Base-by-base conservation (phyloP, 2,888 invertebrate species). In the Caenorhabditis zanzibari region DNA sequence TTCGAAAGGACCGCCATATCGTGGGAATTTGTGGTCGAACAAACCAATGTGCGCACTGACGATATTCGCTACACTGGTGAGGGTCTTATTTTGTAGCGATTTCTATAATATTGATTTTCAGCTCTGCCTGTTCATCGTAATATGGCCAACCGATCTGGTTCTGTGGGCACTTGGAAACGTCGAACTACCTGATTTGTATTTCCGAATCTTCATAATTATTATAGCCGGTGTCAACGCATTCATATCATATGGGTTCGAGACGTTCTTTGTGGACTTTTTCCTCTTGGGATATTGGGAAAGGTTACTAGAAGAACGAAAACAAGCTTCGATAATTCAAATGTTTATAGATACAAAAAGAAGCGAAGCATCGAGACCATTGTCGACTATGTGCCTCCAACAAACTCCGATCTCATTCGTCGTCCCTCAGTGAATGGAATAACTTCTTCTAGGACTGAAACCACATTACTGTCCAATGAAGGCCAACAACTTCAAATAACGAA, bases 1-100 rank as follows among this genome's bases (percentile, higher is more conserved):
- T 92, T 95, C 95, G 16, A 96, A 96, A 92, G 88, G 88, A n/a
- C 75, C 72, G 10, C 86, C 88, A 2, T 85, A 83, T 58, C 69
- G 88, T 6, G 75, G 77, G n/a, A 49, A 72, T 4, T 74, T 88
- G 12, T 71, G 69, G 19, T 72, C 75, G 35, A 88, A 88, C 32
- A 69, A 68, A 49, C 82, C 79, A 16, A 72, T 88, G 54, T 82
- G 86, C 28, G 58, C 73, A 4, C 44, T 89, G 12, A 82, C 89
- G 6, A 52, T 89, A 19, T 24, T 85, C 22, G 75, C 90, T 7
- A 85, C 88, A 9, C 26, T 86, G 54, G 84, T 91, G 72, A 61
- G 76, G 49, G 12, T 49, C 35, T 49, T 19, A 19, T 14, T 32
- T 49, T 2, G 5, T 19, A 19, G 19, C 19, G 14, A 44, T 7